Conservation (phyloP, 2,797 vertebrate species). For the Leucoraja ocellata region DNA sequence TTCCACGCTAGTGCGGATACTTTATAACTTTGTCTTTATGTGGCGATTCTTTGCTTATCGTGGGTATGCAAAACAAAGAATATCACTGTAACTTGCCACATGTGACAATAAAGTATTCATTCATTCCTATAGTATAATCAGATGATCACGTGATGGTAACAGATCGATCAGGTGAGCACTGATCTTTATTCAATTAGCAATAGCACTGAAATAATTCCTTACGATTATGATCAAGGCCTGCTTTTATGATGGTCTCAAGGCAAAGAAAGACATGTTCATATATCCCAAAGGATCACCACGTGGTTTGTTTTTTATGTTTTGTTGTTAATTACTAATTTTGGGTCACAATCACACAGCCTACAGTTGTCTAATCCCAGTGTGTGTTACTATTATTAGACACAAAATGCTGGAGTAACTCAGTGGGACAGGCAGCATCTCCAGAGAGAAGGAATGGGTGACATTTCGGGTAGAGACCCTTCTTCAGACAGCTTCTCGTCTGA, state of each 20-base stretch:
- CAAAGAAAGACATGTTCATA: background rate
- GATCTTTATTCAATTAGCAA: background rate
- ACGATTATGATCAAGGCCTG: background rate
- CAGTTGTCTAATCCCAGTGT: background rate
- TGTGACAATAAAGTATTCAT: no score
- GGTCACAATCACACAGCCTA: background rate
- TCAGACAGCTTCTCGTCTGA: no score
- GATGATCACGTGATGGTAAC: background rate
- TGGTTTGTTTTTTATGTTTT: background rate
- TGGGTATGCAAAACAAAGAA: no score
- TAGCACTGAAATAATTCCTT: background rate
- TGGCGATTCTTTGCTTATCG: no score
- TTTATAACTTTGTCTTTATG: no score
- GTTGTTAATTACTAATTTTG: background rate
- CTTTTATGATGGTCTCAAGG: no score
- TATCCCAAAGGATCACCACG: background rate
- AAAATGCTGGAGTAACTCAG: no score
- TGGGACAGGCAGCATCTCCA: no score
- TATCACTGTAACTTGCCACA: no score
- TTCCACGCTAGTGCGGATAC: no score
- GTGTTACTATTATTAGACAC: background rate
- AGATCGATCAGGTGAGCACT: background rate
- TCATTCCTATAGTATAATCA: background rate
- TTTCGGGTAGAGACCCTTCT: no score
- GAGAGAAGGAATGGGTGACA: no score